These are phyloP conservation scores for Auanema freiburgensis DNA, from an alignment of 2,888 invertebrate genomes.

Conservation along the genomic window DNA sequence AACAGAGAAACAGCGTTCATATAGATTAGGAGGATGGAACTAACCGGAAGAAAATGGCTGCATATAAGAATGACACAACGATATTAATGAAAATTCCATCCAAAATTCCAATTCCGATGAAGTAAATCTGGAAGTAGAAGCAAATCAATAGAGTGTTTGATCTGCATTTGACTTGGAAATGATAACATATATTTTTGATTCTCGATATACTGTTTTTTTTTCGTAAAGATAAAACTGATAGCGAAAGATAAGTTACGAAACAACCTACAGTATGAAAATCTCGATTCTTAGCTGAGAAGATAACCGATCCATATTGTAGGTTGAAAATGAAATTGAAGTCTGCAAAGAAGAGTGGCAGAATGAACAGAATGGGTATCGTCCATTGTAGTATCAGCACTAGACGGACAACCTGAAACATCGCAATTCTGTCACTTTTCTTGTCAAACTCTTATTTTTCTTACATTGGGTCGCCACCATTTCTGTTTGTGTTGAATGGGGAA, in stretches of 20 bases:
- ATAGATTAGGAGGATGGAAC: background rate
- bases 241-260: background rate
- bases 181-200: background rate
- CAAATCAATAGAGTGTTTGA: background rate
- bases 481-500: conserved; percentile 47
- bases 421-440: background rate
- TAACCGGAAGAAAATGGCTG: conserved; percentile 46
- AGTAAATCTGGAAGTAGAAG: conserved; percentile 37
- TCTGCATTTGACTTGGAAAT: background rate
- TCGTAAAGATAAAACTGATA: no score
- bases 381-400: conserved; percentile 41
- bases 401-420: conserved; percentile 24
- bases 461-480: conserved; percentile 44
- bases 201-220: no score
- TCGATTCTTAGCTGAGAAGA: conserved; percentile 39
- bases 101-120: conserved; percentile 39
- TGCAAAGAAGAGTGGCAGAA: conserved; percentile 41
- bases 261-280: conserved; percentile 38
- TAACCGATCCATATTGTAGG: conserved; percentile 31
- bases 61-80: conserved; percentile 43
- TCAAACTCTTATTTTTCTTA: conserved; percentile 7
- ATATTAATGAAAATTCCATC: conserved; percentile 48
- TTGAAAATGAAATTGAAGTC: conserved; percentile 41
- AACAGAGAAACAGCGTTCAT: conserved; percentile 10
- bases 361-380: conserved; percentile 40